These are phyloP conservation scores for Carettochelys insculpta DNA, from an alignment of 2,113 vertebrate genomes.

Conservation along the genomic window DNA sequence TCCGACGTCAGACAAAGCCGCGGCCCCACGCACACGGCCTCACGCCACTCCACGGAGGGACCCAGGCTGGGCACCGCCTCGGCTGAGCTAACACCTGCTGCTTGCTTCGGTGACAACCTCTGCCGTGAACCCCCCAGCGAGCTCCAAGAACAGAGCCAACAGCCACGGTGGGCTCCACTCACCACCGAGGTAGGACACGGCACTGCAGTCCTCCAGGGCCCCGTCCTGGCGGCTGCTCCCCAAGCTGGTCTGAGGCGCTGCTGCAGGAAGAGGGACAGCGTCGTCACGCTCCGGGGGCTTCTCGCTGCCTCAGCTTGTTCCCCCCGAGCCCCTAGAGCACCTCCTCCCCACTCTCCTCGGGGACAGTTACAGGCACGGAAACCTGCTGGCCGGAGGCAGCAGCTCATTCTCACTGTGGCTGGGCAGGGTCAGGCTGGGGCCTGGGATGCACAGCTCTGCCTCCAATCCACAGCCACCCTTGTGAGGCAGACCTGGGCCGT, in stretches of 20 bases:
- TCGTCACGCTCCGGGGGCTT: not conserved
- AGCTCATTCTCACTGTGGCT: not conserved
- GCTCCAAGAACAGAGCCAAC: not conserved
- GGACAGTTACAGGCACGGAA: no score
- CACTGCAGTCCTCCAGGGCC: accelerated
- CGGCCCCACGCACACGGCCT: not conserved
- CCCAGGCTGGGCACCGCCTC: no score
- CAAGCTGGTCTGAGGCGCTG: not conserved
- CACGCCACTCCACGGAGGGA: no score
- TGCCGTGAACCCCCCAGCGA: no score
- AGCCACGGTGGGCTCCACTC: slow-evolving; percentile 23
- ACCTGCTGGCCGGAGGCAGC: not conserved
- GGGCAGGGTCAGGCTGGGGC: not conserved
- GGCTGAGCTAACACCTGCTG: no score
- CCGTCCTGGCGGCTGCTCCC: not conserved
- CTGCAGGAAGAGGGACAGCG: not conserved
- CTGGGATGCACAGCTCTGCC: not conserved
- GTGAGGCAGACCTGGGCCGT: not conserved
- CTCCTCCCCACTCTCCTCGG: no score
- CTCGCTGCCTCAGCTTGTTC: not conserved
- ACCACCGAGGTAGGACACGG: not conserved
- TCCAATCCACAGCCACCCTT: not conserved
- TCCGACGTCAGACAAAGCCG: not conserved
- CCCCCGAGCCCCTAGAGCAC: not conserved
- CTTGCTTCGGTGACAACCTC: no score